Conservation (phyloP, 1,140 invertebrate species). For the Batillaria attramentaria region DNA sequence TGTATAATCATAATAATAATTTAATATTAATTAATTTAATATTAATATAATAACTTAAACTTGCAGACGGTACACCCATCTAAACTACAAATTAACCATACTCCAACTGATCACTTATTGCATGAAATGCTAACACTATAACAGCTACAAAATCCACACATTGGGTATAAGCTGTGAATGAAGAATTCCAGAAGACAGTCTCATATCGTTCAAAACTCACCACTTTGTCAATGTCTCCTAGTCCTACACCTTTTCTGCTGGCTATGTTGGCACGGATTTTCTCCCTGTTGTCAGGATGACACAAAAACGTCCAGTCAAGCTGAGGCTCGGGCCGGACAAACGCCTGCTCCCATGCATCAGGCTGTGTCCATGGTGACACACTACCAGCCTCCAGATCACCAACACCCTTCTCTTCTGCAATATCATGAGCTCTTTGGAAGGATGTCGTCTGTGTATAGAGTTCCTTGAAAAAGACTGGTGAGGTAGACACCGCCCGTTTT, state of each 20-base stretch:
- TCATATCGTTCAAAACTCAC: conserved; percentile 69
- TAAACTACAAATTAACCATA: not conserved
- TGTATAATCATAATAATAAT: not conserved
- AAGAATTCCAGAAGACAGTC: conserved; percentile 27
- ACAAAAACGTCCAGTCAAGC: conserved; percentile 58
- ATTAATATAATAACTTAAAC: no score
- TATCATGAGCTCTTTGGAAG: not conserved
- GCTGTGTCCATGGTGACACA: not conserved
- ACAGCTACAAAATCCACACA: not conserved
- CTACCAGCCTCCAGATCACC: not conserved
- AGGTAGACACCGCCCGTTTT: no score
- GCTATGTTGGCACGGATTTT: conserved; percentile 79
- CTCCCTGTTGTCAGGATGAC: conserved; percentile 75
- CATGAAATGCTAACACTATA: not conserved
- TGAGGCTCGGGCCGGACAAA: conserved; percentile 46
- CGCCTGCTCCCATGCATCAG: conserved; percentile 30
- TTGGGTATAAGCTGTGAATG: not conserved
- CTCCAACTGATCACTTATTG: not conserved
- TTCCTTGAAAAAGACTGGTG: not conserved
- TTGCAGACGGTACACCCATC: no score
- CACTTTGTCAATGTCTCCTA: conserved; percentile 80
- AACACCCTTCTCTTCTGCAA: not conserved
- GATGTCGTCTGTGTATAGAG: not conserved
- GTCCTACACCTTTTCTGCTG: conserved; percentile 79
- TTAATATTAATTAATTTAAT: not conserved